Percentiles rank a stretch among this genome's conserved stretches.
Evolutionary conservation across 2,113 vertebrate species (phyloP).

Genomic region (Tetraodon nigroviridis): DNA sequence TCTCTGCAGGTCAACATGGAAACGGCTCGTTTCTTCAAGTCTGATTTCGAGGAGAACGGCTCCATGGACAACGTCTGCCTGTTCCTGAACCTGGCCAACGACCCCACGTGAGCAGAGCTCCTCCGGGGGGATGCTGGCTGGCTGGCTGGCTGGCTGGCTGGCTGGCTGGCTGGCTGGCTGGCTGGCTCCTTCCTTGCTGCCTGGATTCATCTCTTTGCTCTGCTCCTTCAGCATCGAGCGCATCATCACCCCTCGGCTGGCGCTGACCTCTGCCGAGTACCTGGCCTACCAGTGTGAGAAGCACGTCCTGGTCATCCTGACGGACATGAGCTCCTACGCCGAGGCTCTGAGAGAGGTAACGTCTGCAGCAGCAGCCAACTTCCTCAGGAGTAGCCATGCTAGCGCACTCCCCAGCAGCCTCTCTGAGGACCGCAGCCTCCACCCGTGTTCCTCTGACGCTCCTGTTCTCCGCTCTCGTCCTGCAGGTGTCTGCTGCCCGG

Average conservation of each 20-base stretch:
- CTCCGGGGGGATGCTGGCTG: not conserved
- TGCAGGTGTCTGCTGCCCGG: slow-evolving; percentile 71
- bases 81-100: slow-evolving; percentile 81
- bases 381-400: no score
- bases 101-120: slow-evolving; percentile 73
- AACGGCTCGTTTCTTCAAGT: slow-evolving; percentile 82
- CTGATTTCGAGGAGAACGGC: slow-evolving; percentile 81
- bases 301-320: slow-evolving; percentile 81
- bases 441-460: not conserved
- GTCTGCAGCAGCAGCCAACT: no score
- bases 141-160: no score
- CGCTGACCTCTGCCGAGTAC: slow-evolving; percentile 78
- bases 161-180: no score
- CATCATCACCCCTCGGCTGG: slow-evolving; percentile 81
- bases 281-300: slow-evolving; percentile 84
- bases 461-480: not conserved
- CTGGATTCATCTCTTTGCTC: slow-evolving; percentile 4
- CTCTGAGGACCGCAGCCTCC: no score
- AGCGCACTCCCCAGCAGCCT: no score
- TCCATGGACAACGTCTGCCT: slow-evolving; percentile 84
- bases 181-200: no score
- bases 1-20: slow-evolving; percentile 80
- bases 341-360: slow-evolving; percentile 81
- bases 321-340: slow-evolving; percentile 82
- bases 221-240: slow-evolving; percentile 74